Percentiles rank a stretch among this genome's conserved stretches.
These are phyloP conservation scores for Colius striatus DNA, from an alignment of 2,113 vertebrate genomes.

Conservation along the genomic window DNA sequence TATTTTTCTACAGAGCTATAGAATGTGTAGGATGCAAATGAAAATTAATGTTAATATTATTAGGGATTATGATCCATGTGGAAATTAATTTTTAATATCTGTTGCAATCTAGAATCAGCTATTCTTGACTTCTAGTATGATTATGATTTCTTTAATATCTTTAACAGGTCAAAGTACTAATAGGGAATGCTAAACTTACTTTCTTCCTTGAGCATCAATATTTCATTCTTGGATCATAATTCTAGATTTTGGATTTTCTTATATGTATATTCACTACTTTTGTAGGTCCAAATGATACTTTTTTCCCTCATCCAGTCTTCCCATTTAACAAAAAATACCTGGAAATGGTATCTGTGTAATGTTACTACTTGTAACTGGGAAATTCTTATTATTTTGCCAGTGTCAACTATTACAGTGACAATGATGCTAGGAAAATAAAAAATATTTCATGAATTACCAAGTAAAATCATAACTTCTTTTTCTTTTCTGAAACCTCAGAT, in stretches of 20 bases:
- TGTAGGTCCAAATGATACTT: neutral
- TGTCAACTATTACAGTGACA: neutral
- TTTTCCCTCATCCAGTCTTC: neutral
- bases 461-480: neutral
- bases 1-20: neutral
- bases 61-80: neutral
- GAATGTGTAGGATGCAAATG: neutral
- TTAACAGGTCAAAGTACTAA: neutral
- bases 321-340: neutral
- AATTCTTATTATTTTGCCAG: neutral
- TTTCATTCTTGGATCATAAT: neutral
- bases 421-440: neutral
- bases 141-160: neutral
- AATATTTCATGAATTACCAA: neutral
- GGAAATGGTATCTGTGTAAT: neutral
- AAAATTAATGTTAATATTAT: neutral
- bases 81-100: neutral
- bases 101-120: neutral
- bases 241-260: neutral
- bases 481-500: neutral
- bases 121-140: neutral
- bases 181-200: neutral
- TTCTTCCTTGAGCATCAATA: neutral
- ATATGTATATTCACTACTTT: neutral
- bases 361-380: neutral